Conservation (phyloP, 2,113 vertebrate species). For the Tetrax tetrax region DNA sequence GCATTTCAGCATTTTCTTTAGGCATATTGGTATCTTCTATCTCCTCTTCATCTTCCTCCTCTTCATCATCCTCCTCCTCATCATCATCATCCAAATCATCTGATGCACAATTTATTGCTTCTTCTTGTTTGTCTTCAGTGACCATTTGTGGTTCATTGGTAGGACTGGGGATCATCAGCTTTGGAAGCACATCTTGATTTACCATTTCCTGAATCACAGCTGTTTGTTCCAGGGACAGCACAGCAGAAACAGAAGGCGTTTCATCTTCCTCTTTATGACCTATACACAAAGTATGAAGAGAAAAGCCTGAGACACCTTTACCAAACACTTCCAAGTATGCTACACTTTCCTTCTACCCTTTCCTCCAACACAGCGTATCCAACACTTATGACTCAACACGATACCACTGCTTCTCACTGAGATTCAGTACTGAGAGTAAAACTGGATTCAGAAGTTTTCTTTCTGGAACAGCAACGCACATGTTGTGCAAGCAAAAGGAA, state of each 20-base stretch:
- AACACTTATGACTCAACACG: neutral
- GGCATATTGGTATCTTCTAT: slow-evolving; percentile 46
- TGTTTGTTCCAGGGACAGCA: slow-evolving; percentile 75
- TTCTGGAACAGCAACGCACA: accelerated
- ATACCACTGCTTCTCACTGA: neutral
- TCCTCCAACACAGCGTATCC: neutral
- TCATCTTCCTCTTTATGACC: slow-evolving; percentile 79
- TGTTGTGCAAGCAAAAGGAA: neutral
- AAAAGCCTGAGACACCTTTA: neutral
- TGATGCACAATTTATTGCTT: slow-evolving; percentile 33
- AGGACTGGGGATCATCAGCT: slow-evolving; percentile 39
- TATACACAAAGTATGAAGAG: slow-evolving; percentile 47
- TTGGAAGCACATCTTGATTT: slow-evolving; percentile 67
- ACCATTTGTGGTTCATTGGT: slow-evolving; percentile 62
- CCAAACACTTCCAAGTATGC: neutral
- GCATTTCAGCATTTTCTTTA: slow-evolving; percentile 62
- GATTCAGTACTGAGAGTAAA: neutral
- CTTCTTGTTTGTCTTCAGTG: slow-evolving; percentile 68
- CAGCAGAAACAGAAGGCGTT: slow-evolving; percentile 65
- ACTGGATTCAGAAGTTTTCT: neutral
- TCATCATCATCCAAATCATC: slow-evolving; percentile 72
- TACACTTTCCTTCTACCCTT: neutral
- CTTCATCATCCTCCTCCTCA: slow-evolving; percentile 72
- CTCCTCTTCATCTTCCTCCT: slow-evolving; percentile 72
- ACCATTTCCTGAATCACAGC: slow-evolving; percentile 72